Percentiles rank a stretch among this genome's conserved stretches.
Evolutionary conservation across 1,140 invertebrate genomes (phyloP).

Genomic region (Ostrea denselamellosa): DNA sequence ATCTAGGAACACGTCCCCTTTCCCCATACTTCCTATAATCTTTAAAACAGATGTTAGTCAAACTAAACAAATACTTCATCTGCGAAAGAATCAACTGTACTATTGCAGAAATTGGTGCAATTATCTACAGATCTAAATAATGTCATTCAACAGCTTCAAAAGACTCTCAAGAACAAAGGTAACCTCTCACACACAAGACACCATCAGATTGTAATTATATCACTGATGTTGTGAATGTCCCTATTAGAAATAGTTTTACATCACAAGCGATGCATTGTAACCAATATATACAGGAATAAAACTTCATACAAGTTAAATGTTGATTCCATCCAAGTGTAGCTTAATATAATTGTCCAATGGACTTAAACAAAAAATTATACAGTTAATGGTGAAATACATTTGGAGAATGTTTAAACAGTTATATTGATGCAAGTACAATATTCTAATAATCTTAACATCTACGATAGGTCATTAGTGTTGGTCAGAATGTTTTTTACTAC

Average conservation of each 20-base stretch:
- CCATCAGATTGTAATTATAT: background rate
- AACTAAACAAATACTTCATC: slow-evolving; percentile 38
- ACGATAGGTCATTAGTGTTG: no score
- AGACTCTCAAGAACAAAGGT: background rate
- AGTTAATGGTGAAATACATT: no score
- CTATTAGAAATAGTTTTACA: background rate
- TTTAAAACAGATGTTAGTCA: slow-evolving; percentile 24
- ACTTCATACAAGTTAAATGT: no score
- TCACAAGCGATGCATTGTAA: background rate
- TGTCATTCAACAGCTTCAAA: slow-evolving; percentile 25
- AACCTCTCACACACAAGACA: background rate
- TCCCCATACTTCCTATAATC: background rate
- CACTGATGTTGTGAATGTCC: background rate
- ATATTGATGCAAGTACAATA: no score
- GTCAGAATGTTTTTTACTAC: no score
- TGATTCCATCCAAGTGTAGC: no score
- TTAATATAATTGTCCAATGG: no score
- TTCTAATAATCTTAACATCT: no score
- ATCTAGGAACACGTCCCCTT: background rate
- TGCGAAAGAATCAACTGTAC: slow-evolving; percentile 12
- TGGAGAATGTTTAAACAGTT: no score
- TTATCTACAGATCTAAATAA: slow-evolving; percentile 16
- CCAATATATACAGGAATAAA: no score
- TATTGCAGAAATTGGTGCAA: slow-evolving; percentile 1
- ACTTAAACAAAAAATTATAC: no score